A percentile compares a stretch with the other conserved stretches of the same genome.
phyloP scores from a whole-genome alignment of 1,140 invertebrate genomes.

The Dendrolimus kikuchii region DNA sequence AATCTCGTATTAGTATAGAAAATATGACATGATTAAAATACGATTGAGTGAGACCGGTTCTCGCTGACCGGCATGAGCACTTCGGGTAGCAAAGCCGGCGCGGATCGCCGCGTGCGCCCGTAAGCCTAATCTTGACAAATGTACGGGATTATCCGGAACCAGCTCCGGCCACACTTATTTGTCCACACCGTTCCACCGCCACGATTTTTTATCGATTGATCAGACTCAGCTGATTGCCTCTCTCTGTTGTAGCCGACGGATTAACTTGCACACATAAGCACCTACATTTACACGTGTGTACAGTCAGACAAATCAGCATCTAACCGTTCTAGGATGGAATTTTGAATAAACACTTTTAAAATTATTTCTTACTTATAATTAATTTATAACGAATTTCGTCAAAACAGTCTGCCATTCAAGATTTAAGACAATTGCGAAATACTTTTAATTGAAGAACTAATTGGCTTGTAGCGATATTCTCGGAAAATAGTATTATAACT shows the following conservation, averaged over 20 bases:
- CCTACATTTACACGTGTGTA: too few relatives aligned
- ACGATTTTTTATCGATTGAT: constrained; percentile 64
- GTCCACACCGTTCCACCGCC: constrained; percentile 41
- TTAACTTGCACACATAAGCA: constrained; percentile 26
- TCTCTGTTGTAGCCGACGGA: constrained; percentile 61
- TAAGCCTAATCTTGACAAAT: constrained; percentile 66
- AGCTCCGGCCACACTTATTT: constrained; percentile 39
- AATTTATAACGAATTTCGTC: too few relatives aligned
- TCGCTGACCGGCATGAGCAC: neutral
- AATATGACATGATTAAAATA: neutral
- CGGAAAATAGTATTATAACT: too few relatives aligned
- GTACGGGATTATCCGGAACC: constrained; percentile 49
- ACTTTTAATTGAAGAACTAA: too few relatives aligned
- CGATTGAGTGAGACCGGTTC: neutral
- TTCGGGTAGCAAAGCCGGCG: constrained; percentile 4
- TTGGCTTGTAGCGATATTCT: too few relatives aligned
- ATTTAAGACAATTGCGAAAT: too few relatives aligned
- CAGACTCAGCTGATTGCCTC: constrained; percentile 62
- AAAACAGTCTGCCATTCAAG: too few relatives aligned
- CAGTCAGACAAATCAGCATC: too few relatives aligned
- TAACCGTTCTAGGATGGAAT: too few relatives aligned
- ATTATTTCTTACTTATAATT: too few relatives aligned
- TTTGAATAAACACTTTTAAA: too few relatives aligned
- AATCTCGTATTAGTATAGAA: too few relatives aligned
- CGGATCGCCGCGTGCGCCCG: constrained; percentile 8